These are phyloP conservation scores for Hoplias malabaricus DNA, from an alignment of 2,113 vertebrate species.

Conservation along the genomic window DNA sequence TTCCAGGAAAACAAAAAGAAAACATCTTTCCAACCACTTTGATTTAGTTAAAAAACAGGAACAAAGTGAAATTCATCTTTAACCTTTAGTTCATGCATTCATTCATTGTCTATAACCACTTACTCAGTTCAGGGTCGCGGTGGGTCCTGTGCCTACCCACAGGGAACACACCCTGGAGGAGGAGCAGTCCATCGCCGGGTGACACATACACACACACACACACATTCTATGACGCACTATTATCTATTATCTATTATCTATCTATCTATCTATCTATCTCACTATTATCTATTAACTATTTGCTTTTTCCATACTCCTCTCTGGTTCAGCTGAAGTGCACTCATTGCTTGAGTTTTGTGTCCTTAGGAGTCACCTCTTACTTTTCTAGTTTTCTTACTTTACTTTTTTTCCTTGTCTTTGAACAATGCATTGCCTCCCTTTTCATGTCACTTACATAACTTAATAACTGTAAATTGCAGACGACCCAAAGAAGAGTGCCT, in stretches of 20 bases:
- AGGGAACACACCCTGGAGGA: no score
- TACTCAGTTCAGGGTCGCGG: no score
- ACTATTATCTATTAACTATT: not conserved
- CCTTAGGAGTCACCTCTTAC: not conserved
- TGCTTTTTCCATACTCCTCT: not conserved
- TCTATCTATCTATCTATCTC: no score
- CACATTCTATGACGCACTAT: not conserved
- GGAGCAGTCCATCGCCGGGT: no score
- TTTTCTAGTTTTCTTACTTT: no score
- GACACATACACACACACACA: no score
- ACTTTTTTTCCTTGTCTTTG: no score
- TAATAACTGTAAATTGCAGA: not conserved
- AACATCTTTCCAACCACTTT: not conserved
- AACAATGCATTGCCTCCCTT: not conserved
- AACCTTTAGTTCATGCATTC: not conserved
- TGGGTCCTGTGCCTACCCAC: no score
- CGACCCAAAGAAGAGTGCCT: not conserved
- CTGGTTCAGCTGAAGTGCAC: not conserved
- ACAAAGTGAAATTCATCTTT: not conserved
- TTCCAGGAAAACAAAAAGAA: not conserved
- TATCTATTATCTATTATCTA: not conserved
- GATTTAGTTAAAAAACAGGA: not conserved
- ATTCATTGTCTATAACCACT: not conserved
- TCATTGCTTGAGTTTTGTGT: not conserved
- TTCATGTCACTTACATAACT: constrained; percentile 17